Conservation (phyloP, 2,888 invertebrate species). For the Odontocolon sp. region DNA sequence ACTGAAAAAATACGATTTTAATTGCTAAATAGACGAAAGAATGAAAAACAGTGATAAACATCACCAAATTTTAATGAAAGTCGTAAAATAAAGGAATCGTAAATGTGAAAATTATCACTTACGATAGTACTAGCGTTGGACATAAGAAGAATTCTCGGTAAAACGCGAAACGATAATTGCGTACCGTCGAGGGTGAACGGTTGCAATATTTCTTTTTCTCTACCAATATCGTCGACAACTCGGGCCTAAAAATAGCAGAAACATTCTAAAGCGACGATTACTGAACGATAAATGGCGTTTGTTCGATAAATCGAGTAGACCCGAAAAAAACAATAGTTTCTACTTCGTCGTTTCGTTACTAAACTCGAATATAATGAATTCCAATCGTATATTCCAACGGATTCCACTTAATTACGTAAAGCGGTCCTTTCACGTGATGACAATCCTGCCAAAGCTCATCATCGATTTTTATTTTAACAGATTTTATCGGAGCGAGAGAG, state of each 20-base stretch:
- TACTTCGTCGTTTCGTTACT: constrained; percentile 47
- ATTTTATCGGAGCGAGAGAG: constrained; percentile 85
- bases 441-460: constrained; percentile 85
- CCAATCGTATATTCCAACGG: constrained; percentile 85
- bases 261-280: constrained; percentile 9
- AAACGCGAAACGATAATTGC: constrained; percentile 85
- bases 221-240: constrained; percentile 84
- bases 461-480: constrained; percentile 87
- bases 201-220: constrained; percentile 84
- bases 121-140: constrained; percentile 88
- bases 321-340: constrained; percentile 43
- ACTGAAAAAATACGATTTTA: no score
- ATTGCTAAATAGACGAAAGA: background rate
- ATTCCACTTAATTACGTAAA: constrained; percentile 89
- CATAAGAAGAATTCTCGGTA: constrained; percentile 89
- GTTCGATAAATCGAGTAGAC: constrained; percentile 10
- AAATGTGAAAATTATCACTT: constrained; percentile 78
- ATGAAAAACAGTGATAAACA: no score
- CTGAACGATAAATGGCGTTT: background rate
- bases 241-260: constrained; percentile 81
- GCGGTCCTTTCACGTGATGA: constrained; percentile 84
- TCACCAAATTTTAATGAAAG: no score
- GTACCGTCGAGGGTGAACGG: constrained; percentile 91
- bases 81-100: no score
- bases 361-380: constrained; percentile 85